These are phyloP conservation scores for Albula goreensis DNA, from an alignment of 2,113 vertebrate species.

Conservation along the genomic window DNA sequence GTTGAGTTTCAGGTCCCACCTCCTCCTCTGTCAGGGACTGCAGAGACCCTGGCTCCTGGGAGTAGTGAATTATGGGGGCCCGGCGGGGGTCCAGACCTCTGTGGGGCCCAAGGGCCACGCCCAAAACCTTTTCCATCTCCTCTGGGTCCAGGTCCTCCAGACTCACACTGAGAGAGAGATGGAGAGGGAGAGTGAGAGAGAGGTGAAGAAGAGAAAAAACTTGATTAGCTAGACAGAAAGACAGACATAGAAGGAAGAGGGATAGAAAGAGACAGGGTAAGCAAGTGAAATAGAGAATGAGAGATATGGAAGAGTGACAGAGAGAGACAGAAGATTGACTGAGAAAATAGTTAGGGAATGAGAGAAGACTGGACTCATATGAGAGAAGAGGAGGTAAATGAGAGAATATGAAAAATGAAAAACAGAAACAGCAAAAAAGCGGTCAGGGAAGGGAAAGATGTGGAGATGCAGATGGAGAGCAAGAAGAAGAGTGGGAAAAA, in stretches of 20 bases:
- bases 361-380: not conserved
- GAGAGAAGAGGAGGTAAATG: not conserved
- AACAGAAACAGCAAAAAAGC: not conserved
- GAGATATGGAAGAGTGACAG: not conserved
- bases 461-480: not conserved
- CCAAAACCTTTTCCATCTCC: slow-evolving; percentile 49
- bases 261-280: not conserved
- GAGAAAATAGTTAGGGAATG: not conserved
- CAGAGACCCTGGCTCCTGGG: slow-evolving; percentile 36
- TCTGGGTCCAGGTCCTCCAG: slow-evolving; percentile 50
- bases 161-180: slow-evolving; percentile 44
- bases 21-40: slow-evolving; percentile 53
- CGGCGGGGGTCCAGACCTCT: slow-evolving; percentile 31
- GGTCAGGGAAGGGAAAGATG: not conserved
- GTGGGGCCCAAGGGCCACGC: slow-evolving; percentile 23
- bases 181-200: not conserved
- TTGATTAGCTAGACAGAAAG: not conserved
- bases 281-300: not conserved
- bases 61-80: slow-evolving; percentile 30
- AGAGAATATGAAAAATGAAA: not conserved
- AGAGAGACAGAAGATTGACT: not conserved
- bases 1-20: slow-evolving; percentile 29
- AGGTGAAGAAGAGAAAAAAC: not conserved
- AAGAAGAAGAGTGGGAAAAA: no score
- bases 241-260: not conserved